These are phyloP conservation scores for Stramonita haemastoma DNA, from an alignment of 2,888 invertebrate species.

Conservation along the genomic window DNA sequence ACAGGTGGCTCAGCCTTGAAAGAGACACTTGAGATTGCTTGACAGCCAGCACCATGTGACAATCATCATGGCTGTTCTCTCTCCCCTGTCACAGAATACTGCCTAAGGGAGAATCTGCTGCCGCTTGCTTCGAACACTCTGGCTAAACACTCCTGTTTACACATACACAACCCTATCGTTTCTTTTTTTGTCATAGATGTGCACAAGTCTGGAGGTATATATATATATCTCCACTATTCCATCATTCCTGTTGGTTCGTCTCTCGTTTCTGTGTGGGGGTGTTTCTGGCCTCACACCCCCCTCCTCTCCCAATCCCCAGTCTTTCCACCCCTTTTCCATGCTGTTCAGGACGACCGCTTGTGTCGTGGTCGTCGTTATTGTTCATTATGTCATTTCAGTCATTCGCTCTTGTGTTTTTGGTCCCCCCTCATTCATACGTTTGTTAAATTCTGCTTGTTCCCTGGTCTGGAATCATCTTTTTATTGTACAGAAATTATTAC, in stretches of 20 bases:
- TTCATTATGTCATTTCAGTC: background rate
- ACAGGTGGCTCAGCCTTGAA: too few relatives aligned
- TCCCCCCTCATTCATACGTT: too few relatives aligned
- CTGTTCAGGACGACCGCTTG: background rate
- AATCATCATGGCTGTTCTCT: background rate
- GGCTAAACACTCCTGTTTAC: background rate
- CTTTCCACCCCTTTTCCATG: background rate
- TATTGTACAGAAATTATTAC: constrained; percentile 37
- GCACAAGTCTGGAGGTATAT: background rate
- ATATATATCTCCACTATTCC: background rate
- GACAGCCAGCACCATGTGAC: background rate
- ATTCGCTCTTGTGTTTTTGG: background rate
- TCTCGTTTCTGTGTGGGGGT: background rate
- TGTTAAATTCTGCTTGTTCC: constrained; percentile 10
- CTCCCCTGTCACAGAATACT: background rate
- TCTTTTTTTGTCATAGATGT: background rate
- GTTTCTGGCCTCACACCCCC: background rate
- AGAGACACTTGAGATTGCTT: too few relatives aligned
- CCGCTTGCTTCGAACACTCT: background rate
- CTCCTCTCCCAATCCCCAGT: background rate
- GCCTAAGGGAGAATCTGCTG: background rate
- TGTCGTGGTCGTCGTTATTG: background rate
- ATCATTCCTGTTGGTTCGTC: background rate
- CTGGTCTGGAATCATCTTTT: background rate
- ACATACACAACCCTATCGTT: too few relatives aligned